Conservation (phyloP, 2,888 invertebrate genomes). For the Troides oblongomaculatus region DNA sequence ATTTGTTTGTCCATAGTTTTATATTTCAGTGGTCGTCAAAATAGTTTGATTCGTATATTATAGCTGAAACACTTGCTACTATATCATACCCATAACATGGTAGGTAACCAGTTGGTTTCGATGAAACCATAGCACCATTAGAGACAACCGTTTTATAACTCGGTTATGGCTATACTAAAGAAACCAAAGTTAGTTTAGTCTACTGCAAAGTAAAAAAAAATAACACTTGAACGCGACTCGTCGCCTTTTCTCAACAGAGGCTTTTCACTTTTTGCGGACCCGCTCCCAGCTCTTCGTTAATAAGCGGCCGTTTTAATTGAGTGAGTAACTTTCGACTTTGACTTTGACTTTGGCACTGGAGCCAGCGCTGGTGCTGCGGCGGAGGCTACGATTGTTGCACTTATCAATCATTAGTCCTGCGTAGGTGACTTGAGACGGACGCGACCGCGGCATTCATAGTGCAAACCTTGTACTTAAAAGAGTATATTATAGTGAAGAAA, state of each 20-base stretch:
- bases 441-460: conserved; percentile 9
- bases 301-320: conserved; percentile 15
- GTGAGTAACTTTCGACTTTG: conserved; percentile 20
- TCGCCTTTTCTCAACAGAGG: conserved; percentile 4
- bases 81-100: no score
- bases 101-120: no score
- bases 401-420: conserved; percentile 38
- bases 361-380: conserved; percentile 35
- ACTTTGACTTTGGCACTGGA: conserved; percentile 21
- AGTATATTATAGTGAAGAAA: not conserved
- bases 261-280: conserved; percentile 1
- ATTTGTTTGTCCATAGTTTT: no score
- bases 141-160: no score
- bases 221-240: not conserved
- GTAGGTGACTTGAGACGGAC: conserved; percentile 22
- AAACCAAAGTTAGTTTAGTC: not conserved
- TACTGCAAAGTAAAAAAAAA: not conserved
- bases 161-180: no score
- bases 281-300: not conserved
- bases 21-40: no score
- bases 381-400: conserved; percentile 40
- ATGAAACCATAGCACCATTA: no score
- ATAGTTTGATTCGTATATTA: no score
- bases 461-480: not conserved
- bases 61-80: no score